Conservation (phyloP, 1,140 invertebrate species). For the Ptiloglossa arizonensis region DNA sequence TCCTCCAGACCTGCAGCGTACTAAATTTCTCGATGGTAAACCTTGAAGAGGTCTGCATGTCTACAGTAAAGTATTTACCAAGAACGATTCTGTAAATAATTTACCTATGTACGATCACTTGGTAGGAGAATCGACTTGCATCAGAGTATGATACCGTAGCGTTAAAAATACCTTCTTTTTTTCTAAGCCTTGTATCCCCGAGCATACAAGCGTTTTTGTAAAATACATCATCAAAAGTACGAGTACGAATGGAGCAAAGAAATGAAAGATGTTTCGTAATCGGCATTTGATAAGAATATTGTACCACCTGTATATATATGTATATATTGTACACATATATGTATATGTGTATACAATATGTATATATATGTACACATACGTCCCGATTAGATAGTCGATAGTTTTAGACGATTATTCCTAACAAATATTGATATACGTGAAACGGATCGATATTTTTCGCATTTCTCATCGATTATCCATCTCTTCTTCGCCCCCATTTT, state of each 20-base stretch:
- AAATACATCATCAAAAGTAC: neutral
- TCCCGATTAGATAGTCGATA: slow-evolving; percentile 36
- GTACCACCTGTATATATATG: neutral
- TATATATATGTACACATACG: slow-evolving; percentile 1
- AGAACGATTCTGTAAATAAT: slow-evolving; percentile 32
- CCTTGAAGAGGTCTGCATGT: slow-evolving; percentile 39
- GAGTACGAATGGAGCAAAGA: neutral
- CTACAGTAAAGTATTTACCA: slow-evolving; percentile 40
- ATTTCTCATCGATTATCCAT: neutral
- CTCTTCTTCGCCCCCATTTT: neutral
- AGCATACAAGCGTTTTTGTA: slow-evolving; percentile 15
- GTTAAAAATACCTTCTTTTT: neutral
- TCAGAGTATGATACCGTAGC: slow-evolving; percentile 29
- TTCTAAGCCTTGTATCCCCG: slow-evolving; percentile 3
- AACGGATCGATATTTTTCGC: no score
- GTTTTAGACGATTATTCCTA: slow-evolving; percentile 38
- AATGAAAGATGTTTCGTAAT: neutral
- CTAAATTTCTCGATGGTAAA: slow-evolving; percentile 16
- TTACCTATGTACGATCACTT: slow-evolving; percentile 21
- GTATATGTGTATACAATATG: neutral
- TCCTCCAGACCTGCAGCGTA: neutral
- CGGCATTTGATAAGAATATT: slow-evolving; percentile 23
- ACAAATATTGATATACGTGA: slow-evolving; percentile 17
- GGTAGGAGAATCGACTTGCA: slow-evolving; percentile 38
- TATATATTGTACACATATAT: slow-evolving; percentile 11